A percentile compares a stretch with the other conserved stretches of the same genome.
Conservation (phyloP, 2,888 invertebrate genomes). For the Cryptosula pallasiana region DNA sequence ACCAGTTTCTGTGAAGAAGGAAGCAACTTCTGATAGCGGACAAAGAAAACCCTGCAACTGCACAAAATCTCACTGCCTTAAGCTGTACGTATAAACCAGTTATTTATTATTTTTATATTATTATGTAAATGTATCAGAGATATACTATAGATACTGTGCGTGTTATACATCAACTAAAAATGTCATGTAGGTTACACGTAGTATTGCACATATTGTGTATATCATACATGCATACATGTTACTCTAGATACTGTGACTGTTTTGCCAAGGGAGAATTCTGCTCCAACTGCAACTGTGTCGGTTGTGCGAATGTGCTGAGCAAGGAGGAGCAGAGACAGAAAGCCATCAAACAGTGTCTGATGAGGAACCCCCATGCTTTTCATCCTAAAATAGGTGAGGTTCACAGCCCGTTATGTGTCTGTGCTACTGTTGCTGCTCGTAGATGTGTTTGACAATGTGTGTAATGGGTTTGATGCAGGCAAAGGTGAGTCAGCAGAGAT, state of each 20-base stretch:
- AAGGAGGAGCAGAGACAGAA: constrained; percentile 89
- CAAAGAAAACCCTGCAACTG: constrained; percentile 89
- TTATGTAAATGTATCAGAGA: too few species aligned
- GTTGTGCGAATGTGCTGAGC: constrained; percentile 91
- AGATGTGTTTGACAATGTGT: too few species aligned
- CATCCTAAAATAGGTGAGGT: constrained; percentile 93
- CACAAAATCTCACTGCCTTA: constrained; percentile 95
- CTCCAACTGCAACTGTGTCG: constrained; percentile 91
- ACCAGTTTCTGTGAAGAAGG: background rate
- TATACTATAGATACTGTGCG: too few species aligned
- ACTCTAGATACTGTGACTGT: constrained; percentile 82
- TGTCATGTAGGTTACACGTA: too few species aligned
- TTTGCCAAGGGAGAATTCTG: constrained; percentile 99
- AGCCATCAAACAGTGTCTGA: constrained; percentile 88
- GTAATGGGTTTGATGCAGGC: background rate
- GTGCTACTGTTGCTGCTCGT: too few species aligned
- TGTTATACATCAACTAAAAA: too few species aligned
- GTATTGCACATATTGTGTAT: too few species aligned
- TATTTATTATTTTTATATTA: too few species aligned
- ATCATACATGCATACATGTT: too few species aligned
- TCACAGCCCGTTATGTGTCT: too few species aligned
- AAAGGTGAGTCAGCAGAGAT: constrained; percentile 9
- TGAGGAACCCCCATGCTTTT: constrained; percentile 95
- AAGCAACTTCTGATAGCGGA: constrained; percentile 35
- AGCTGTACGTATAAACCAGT: constrained; percentile 80